phyloP scores from a whole-genome alignment of 2,113 vertebrate genomes.

The Rhinoderma darwinii region DNA sequence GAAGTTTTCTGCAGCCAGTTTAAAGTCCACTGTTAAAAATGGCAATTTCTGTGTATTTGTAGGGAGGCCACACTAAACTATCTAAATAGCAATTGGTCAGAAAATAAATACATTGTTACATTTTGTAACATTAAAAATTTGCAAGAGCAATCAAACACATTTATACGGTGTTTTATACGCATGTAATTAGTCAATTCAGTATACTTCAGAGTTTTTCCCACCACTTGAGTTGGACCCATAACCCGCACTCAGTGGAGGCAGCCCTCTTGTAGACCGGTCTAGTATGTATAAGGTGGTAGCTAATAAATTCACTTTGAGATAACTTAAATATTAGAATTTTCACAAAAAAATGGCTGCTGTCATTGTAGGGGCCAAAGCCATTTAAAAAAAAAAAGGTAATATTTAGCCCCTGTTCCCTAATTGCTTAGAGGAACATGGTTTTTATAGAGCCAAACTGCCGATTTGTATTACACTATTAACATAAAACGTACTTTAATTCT shows the following conservation, averaged over 20 bases:
- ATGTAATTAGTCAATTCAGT: background rate
- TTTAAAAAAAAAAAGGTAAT: background rate
- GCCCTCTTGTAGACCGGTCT: background rate
- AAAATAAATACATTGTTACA: background rate
- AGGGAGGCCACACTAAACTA: background rate
- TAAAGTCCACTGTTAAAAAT: slow-evolving; percentile 1
- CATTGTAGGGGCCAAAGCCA: background rate
- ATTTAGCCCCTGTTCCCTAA: background rate
- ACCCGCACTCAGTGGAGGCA: background rate
- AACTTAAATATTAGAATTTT: background rate
- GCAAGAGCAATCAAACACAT: slow-evolving; percentile 39
- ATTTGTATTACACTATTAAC: background rate
- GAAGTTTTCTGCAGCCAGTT: slow-evolving; percentile 80
- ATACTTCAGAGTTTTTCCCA: slow-evolving; percentile 11
- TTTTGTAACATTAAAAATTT: slow-evolving; percentile 13
- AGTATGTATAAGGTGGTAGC: background rate
- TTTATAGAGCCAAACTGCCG: background rate
- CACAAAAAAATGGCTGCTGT: background rate
- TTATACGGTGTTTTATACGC: slow-evolving; percentile 22
- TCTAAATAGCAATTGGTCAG: slow-evolving; percentile 4
- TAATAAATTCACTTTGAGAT: background rate
- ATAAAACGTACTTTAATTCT: background rate
- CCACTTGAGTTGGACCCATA: background rate
- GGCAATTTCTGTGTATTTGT: slow-evolving; percentile 33
- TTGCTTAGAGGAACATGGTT: background rate